These are phyloP conservation scores for Polyommatus iphigenia DNA, from an alignment of 2,888 invertebrate species.

Conservation along the genomic window DNA sequence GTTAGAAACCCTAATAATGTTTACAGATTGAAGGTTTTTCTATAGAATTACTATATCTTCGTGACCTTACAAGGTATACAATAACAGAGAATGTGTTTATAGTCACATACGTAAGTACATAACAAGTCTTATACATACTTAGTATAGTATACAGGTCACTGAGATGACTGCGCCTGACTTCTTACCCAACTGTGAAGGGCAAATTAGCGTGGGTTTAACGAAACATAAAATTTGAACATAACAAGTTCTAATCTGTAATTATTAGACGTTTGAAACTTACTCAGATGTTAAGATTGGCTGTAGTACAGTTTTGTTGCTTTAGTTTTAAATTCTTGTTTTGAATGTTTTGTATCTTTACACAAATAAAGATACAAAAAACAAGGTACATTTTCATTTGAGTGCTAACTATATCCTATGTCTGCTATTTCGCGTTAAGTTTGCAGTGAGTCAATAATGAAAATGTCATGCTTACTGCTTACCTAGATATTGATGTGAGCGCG, in stretches of 20 bases:
- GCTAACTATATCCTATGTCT: background rate
- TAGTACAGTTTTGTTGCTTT: background rate
- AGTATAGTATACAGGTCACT: slow-evolving; percentile 15
- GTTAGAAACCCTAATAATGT: no score
- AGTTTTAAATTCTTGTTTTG: slow-evolving; percentile 3
- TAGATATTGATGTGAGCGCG: no score
- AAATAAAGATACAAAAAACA: no score
- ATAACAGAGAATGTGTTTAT: background rate
- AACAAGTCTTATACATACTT: background rate
- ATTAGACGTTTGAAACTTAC: slow-evolving; percentile 21
- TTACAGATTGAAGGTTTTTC: no score
- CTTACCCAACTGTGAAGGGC: slow-evolving; percentile 31
- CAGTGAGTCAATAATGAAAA: background rate
- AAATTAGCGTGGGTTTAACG: slow-evolving; percentile 28
- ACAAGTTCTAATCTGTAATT: slow-evolving; percentile 17
- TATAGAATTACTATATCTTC: background rate
- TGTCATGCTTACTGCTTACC: background rate
- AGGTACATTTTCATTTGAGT: no score
- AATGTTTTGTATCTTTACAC: no score
- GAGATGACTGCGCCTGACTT: slow-evolving; percentile 24
- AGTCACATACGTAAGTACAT: background rate
- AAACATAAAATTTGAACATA: slow-evolving; percentile 27
- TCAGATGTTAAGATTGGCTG: background rate
- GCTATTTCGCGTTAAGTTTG: background rate
- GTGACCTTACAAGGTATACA: background rate